Conservation (phyloP, 2,113 vertebrate species). For the Chamaea fasciata region DNA sequence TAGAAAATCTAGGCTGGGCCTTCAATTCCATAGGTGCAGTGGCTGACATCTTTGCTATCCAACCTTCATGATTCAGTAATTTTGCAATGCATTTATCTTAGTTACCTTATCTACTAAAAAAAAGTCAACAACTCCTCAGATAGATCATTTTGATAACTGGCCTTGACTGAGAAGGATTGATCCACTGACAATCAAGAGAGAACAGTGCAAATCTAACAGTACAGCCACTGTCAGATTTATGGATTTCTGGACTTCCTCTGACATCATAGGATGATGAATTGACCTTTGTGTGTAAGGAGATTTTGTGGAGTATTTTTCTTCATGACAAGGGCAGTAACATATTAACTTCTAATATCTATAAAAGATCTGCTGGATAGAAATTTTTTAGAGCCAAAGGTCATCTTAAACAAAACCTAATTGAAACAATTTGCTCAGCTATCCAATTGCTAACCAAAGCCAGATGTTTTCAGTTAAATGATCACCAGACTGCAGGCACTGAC, state of each 20-base stretch:
- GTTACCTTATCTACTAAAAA: not conserved
- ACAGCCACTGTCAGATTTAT: not conserved
- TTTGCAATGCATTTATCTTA: not conserved
- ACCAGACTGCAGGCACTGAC: not conserved
- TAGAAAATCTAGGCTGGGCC: not conserved
- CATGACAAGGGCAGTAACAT: not conserved
- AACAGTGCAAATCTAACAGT: not conserved
- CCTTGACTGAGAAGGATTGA: not conserved
- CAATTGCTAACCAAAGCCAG: not conserved
- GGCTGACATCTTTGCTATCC: not conserved
- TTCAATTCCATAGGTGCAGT: not conserved
- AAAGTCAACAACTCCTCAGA: not conserved
- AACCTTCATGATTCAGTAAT: not conserved
- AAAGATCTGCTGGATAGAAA: not conserved
- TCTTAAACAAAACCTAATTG: not conserved
- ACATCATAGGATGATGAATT: not conserved
- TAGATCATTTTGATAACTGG: not conserved
- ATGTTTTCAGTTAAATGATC: not conserved
- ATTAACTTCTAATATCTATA: not conserved
- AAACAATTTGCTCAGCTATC: not conserved
- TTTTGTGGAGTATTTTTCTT: not conserved
- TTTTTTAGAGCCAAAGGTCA: not conserved
- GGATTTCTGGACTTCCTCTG: not conserved
- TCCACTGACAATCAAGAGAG: not conserved
- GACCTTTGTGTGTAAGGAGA: not conserved